Evolutionary conservation across 30 jellyfish, hydroid and myxozoan genomes (phyloP), one percentile per base, ranked within the genome.

Genomic region (Phacellophora camtschatica): DNA sequence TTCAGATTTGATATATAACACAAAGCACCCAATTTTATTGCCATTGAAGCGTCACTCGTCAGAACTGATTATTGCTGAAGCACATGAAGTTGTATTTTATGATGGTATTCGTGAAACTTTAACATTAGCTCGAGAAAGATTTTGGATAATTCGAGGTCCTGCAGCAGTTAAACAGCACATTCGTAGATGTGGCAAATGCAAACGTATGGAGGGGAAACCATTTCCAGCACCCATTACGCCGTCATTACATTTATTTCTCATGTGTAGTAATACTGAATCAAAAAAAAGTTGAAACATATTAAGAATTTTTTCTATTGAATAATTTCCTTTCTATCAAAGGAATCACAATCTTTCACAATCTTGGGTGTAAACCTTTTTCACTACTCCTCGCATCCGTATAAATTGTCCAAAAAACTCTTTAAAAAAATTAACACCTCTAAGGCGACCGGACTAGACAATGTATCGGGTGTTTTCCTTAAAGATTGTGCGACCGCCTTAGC

Each of bases 11-110:
- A 35, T 65, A 18, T 12, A 65, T 12, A 64, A 65, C 30, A 39
- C 65, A 27, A 65, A 65, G 34, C 30, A 31, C 9, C 61, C 33
- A 25, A 65, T 39, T 12, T 39, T 65, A 24, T 23, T 65, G 34
- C 61, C 79, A n/a, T 65, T 36, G 79, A 65, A 65, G 15, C 30
- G 79, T 33, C 34, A 65, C 34, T 65, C 30, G 30, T 65, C 79
- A 23, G 79, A 65, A 65, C 79, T 65, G 30, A 64, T 65, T 64
- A 65, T 65, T 65, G 65, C 79, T 65, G 65, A 65, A 64, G 79
- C 79, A 65, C 79, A 65, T 35, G 57, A 64, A 27, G 34, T 27
- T 19, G 79, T 65, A 64, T 65, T 65, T 64, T 64, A 65, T 35
- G 79, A 65, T 65, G 65, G 57, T 10, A 39, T 65, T 27, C 15